A percentile compares a stretch with the other conserved stretches of the same genome.
Evolutionary conservation across 2,888 invertebrate genomes (phyloP).

Genomic region (Brachynemurus nebulosus): DNA sequence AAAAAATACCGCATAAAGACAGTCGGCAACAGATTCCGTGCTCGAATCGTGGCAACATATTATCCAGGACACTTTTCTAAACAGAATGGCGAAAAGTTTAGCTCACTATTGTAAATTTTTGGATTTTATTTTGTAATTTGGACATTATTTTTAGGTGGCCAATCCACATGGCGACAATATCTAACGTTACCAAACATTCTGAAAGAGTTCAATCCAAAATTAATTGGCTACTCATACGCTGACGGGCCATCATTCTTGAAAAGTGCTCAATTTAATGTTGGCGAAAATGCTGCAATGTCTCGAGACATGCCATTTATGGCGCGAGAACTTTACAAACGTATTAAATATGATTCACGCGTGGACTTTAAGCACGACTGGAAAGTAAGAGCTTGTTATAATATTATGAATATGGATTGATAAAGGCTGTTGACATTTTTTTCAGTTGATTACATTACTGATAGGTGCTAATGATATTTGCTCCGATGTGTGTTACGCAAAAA

Average conservation of each 20-base stretch:
- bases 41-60: too few species aligned
- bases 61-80: too few species aligned
- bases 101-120: too few species aligned
- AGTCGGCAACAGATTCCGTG: too few species aligned
- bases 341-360: constrained; percentile 37
- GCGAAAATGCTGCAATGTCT: constrained; percentile 43
- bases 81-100: too few species aligned
- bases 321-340: constrained; percentile 35
- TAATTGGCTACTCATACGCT: constrained; percentile 58
- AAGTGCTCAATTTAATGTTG: constrained; percentile 41
- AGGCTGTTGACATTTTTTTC: constrained; percentile 45
- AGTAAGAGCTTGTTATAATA: too few species aligned
- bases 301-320: constrained; percentile 43
- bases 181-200: constrained; percentile 60
- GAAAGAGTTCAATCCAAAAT: constrained; percentile 53
- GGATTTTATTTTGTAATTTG: too few species aligned
- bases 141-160: constrained; percentile 49
- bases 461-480: constrained; percentile 50
- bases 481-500: constrained; percentile 36
- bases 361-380: constrained; percentile 46
- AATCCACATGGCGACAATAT: constrained; percentile 52
- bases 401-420: constrained; percentile 37
- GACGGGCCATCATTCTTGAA: constrained; percentile 41
- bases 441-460: constrained; percentile 43
- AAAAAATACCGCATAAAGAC: too few species aligned